These are phyloP conservation scores for Lichenostomus cassidix DNA, from an alignment of 2,113 vertebrate species.

Conservation along the genomic window DNA sequence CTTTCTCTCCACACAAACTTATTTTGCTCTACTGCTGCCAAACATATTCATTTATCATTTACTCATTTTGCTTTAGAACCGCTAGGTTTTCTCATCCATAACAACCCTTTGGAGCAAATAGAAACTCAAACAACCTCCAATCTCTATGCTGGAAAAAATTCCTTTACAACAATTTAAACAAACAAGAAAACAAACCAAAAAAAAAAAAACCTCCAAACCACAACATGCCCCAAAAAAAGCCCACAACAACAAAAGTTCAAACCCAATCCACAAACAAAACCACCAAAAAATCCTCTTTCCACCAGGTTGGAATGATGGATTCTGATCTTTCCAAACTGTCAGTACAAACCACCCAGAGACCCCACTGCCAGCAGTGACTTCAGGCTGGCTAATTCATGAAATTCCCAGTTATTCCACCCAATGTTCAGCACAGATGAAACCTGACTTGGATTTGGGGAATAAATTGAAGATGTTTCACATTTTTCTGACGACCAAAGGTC, in stretches of 20 bases:
- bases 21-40: neutral
- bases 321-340: neutral
- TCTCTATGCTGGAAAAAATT: neutral
- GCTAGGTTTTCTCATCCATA: neutral
- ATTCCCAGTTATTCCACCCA: neutral
- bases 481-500: neutral
- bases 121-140: neutral
- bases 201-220: neutral
- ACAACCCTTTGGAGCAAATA: neutral
- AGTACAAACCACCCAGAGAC: neutral
- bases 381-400: neutral
- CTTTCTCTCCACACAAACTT: neutral
- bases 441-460: neutral
- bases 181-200: neutral
- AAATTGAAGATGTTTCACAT: neutral
- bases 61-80: neutral
- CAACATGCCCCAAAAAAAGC: accelerated
- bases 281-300: neutral
- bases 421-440: neutral
- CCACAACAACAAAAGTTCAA: neutral
- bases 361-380: neutral
- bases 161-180: neutral
- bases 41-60: neutral
- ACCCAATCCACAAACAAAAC: too few relatives aligned
- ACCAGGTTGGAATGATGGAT: neutral